Evolutionary conservation across 1,140 invertebrate genomes (phyloP).

Genomic region (Aphelenchoides avenae): DNA sequence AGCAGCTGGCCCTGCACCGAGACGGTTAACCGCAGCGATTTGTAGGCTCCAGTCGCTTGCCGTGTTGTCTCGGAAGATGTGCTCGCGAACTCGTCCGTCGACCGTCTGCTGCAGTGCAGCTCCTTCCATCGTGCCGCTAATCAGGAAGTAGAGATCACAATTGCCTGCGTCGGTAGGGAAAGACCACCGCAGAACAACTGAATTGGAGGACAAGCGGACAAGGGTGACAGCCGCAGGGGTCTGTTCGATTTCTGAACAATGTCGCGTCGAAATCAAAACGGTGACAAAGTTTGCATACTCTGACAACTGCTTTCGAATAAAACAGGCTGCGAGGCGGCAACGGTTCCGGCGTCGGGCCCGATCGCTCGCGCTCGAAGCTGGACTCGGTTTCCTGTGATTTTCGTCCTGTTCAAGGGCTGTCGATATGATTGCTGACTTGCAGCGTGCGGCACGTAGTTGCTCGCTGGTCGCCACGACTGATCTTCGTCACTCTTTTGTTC

Average conservation of each 20-base stretch:
- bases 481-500: slow-evolving; percentile 31
- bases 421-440: slow-evolving; percentile 8
- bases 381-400: slow-evolving; percentile 18
- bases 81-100: slow-evolving; percentile 34
- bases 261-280: slow-evolving; percentile 1
- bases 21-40: slow-evolving; percentile 29
- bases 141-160: slow-evolving; percentile 41
- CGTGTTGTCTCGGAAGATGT: slow-evolving; percentile 15
- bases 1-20: slow-evolving; percentile 38
- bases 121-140: slow-evolving; percentile 39
- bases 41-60: slow-evolving; percentile 20
- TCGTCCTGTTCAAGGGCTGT: slow-evolving; percentile 13
- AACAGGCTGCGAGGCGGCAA: slow-evolving; percentile 20
- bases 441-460: slow-evolving; percentile 30
- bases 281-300: slow-evolving; percentile 20
- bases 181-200: slow-evolving; percentile 33
- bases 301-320: slow-evolving; percentile 15
- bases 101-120: slow-evolving; percentile 36
- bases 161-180: slow-evolving; percentile 21
- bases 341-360: slow-evolving; percentile 32
- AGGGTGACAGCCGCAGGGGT: slow-evolving; percentile 30
- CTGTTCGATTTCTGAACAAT: slow-evolving; percentile 29
- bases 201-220: background rate
- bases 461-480: slow-evolving; percentile 30
- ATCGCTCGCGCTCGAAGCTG: slow-evolving; percentile 36